Base-by-base conservation (phyloP, 1,140 invertebrate genomes). In the Drosophila micromelanica region DNA sequence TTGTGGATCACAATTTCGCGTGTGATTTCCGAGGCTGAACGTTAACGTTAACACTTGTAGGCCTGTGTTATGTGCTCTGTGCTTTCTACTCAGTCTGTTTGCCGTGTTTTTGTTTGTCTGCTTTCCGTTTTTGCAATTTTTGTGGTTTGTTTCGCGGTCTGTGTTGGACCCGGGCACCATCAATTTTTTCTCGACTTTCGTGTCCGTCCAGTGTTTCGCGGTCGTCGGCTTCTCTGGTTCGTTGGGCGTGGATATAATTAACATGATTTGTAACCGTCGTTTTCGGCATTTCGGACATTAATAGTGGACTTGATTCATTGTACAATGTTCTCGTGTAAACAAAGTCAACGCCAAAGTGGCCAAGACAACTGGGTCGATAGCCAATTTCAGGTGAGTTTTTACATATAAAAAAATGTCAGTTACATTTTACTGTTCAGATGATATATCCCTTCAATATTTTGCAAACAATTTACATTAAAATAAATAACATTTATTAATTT, bases 201-300 rank as follows among this genome's bases (percentile, higher is more conserved):
- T 43, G 32, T 48, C 59, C 40, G 72, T 54, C 57, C 63, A 54
- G 20, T 13, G 37, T 30, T 37, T 54, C 68, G 73, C 62, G 73
- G 40, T 65, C 45, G 59, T 54, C 67, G 69, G 37, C 56, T 59
- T 76, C 61, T 61, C 55, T 62, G 74, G 72, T 81, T 54, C 45
- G 76, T 64, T 78, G 82, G 82, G 78, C 82, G 82, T 82, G 57
- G 63, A 80, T 89, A 87, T 79, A 87, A 87, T 87, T 87, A 89
- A 79, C 82, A 61, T 87, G 82, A 87, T 87, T 87, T 87, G 82
- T 89, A 68, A 64, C 79, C 81, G 69, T 72, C 65, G 79, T 59
- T 87, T 82, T 73, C 87, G 82, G 87, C 82, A 87, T 79, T 78
- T 73, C 20, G 52, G 84, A 86, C 79, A 64, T 76, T 78, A 76